These are phyloP conservation scores for Ceyx melanurus DNA, from an alignment of 2,113 vertebrate genomes.

Conservation along the genomic window DNA sequence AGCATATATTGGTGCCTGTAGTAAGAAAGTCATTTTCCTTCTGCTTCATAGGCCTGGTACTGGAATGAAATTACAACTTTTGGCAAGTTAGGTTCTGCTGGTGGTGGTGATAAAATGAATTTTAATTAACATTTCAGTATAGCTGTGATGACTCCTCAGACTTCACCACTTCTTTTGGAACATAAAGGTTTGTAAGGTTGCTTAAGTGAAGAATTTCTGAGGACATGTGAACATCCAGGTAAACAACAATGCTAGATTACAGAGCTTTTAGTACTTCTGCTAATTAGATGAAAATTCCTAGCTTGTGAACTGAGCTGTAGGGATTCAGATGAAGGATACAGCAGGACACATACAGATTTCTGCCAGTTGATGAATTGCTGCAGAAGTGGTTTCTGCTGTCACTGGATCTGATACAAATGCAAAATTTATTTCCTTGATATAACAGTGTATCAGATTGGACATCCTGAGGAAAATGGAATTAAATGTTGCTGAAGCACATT, in stretches of 20 bases:
- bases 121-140: background rate
- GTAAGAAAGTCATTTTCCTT: background rate
- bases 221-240: background rate
- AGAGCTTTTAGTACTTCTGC: slow-evolving; percentile 2
- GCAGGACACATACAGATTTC: background rate
- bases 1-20: background rate
- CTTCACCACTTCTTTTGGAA: background rate
- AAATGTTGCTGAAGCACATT: slow-evolving; percentile 9
- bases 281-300: slow-evolving; percentile 9
- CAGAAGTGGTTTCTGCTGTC: slow-evolving; percentile 30
- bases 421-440: slow-evolving; percentile 51
- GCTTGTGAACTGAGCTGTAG: background rate
- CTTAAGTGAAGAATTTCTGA: background rate
- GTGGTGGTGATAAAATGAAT: background rate
- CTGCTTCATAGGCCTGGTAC: background rate
- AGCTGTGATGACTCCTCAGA: too few relatives aligned
- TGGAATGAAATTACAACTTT: background rate
- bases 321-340: background rate
- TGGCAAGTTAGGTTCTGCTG: background rate
- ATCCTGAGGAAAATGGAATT: slow-evolving; percentile 42
- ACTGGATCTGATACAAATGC: slow-evolving; percentile 25
- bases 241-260: background rate
- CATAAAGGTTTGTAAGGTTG: background rate
- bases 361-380: slow-evolving; percentile 16
- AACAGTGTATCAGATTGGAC: background rate